Evolutionary conservation across 2,113 vertebrate species (phyloP).

Genomic region (Gavia stellata): DNA sequence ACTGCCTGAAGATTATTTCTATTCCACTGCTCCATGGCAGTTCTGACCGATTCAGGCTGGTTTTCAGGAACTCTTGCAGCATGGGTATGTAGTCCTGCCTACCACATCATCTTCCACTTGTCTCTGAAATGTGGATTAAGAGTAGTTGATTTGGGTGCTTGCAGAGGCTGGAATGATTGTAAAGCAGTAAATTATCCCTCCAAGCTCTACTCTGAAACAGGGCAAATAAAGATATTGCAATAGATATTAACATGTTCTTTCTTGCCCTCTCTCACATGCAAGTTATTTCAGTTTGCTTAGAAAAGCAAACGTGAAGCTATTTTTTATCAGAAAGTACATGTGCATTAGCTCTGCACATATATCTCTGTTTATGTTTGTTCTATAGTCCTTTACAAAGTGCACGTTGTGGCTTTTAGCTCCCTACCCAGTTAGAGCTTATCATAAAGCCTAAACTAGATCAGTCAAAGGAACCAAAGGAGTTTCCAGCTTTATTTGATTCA

Average conservation of each 20-base stretch:
- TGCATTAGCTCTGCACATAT: background rate
- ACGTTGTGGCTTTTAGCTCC: background rate
- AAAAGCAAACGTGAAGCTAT: background rate
- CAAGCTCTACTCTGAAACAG: background rate
- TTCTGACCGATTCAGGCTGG: background rate
- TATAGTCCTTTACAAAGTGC: background rate
- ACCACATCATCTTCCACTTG: background rate
- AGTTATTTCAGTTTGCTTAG: background rate
- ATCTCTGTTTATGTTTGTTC: background rate
- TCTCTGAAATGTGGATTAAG: background rate
- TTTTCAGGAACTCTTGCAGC: background rate
- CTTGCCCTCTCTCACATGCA: background rate
- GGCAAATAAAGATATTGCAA: background rate
- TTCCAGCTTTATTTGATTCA: slow-evolving; percentile 28
- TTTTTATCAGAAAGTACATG: background rate
- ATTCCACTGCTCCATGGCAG: background rate
- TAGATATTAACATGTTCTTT: background rate
- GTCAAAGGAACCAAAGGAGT: slow-evolving; percentile 6
- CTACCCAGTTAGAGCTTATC: background rate
- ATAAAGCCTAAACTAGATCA: slow-evolving; percentile 1
- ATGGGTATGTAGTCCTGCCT: background rate
- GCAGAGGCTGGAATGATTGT: background rate
- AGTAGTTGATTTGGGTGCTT: background rate
- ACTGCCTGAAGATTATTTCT: background rate
- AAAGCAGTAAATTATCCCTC: background rate